These are phyloP conservation scores for Malurus leucopterus DNA, from an alignment of 2,797 vertebrate species.

Conservation along the genomic window DNA sequence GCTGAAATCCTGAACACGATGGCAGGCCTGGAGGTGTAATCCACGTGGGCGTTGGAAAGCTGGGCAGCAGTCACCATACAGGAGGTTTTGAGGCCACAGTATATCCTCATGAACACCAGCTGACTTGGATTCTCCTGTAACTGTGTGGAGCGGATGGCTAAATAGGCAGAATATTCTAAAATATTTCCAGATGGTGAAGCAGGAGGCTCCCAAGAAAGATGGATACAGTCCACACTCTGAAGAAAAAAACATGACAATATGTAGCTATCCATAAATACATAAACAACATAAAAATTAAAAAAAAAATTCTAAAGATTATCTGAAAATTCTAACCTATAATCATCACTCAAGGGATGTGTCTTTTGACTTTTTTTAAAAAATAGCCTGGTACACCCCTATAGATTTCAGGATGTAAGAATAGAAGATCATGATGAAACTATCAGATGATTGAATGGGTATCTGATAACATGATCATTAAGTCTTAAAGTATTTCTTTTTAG, in stretches of 20 bases:
- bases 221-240: conserved; percentile 88
- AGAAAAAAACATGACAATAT: neutral
- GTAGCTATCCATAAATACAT: neutral
- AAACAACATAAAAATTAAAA: neutral
- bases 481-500: neutral
- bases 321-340: neutral
- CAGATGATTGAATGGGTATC: neutral
- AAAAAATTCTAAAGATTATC: neutral
- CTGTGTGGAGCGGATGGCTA: conserved; percentile 87
- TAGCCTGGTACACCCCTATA: neutral
- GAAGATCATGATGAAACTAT: neutral
- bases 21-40: conserved; percentile 89
- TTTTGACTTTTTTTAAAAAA: neutral
- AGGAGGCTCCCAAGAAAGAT: conserved; percentile 96
- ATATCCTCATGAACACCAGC: conserved; percentile 92
- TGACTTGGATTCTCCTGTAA: conserved; percentile 79
- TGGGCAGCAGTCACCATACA: conserved; percentile 85
- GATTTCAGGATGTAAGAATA: neutral
- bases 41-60: conserved; percentile 90
- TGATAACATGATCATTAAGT: neutral
- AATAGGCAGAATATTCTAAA: conserved; percentile 94
- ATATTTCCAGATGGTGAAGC: conserved; percentile 90
- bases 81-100: conserved; percentile 91
- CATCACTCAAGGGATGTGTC: neutral
- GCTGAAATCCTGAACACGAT: conserved; percentile 96